Conservation (phyloP, 2,113 vertebrate genomes). For the Actinemys pallida region DNA sequence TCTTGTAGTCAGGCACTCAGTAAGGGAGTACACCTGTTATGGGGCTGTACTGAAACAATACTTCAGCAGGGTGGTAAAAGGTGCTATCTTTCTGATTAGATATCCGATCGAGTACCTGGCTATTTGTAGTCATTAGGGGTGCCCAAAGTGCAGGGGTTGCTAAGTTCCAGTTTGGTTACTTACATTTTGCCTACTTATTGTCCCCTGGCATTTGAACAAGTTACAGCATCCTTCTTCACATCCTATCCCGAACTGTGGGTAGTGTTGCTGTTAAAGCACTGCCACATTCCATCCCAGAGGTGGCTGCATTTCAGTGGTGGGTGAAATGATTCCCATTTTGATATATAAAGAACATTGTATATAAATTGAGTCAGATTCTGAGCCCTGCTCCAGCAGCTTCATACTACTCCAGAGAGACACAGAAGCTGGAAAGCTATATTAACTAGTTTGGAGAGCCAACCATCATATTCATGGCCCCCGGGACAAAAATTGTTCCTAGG, state of each 20-base stretch:
- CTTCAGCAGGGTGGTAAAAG: background rate
- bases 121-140: background rate
- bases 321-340: background rate
- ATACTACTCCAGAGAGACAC: background rate
- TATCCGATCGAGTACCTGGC: background rate
- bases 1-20: background rate
- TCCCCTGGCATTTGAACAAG: background rate
- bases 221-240: slow-evolving; percentile 10
- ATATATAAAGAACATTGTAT: accelerated
- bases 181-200: background rate
- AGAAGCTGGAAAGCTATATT: background rate
- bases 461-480: background rate
- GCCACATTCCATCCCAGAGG: background rate
- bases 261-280: slow-evolving; percentile 7
- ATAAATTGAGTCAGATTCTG: background rate
- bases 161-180: background rate
- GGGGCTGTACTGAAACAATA: background rate
- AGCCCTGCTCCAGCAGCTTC: background rate
- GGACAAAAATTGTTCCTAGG: background rate
- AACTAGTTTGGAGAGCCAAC: background rate
- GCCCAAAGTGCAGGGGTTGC: background rate
- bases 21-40: background rate
- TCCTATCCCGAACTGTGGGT: background rate
- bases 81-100: background rate
- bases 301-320: background rate